Evolutionary conservation across 2,113 vertebrate species (phyloP), one percentile per base, ranked within the genome.

Genomic region (Guaruba guarouba): DNA sequence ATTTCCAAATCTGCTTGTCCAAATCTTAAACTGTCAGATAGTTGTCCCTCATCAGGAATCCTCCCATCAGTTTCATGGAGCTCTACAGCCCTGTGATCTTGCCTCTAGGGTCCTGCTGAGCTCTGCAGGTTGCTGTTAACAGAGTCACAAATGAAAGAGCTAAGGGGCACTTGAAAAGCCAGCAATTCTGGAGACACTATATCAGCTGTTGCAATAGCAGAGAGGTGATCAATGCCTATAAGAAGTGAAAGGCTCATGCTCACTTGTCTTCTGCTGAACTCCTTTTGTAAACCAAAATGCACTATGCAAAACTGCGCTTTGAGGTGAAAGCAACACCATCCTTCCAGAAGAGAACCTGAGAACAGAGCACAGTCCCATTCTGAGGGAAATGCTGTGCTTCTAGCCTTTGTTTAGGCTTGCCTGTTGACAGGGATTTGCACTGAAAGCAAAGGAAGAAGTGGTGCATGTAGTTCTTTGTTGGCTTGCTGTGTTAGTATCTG

Each of bases 401-500:
- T 89, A 77, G 49, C 10, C 39, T 77, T 95, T 90, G 28, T 82
- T 86, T 92, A 80, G 33, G 20, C 46, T 86, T 78, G 25, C 23
- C 82, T 90, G 22, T 59, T 59, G 33, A 15, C 57, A 59, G 57
- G 35, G 37, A 6, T 64, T 92, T 91, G 54, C 5, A 27, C 27
- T 46, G 67, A 91, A 88, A 91, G 77, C 74, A 73, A 86, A 93
- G 17, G 46, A 82, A 81, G 79, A 95, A 77, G 59, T 52, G n/a
- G 64, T 66, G 81, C 43, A 10, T 73, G 54, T 51, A 74, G n/a
- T 79, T 86, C 73, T 80, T 48, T 41, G 49, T 71, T 82, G 59
- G 44, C 39, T 95, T 95, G 79, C 43, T 49, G 6, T 57, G 54
- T 61, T 95, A 85, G 44, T 92, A 90, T 79, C 90, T 91, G 62